These are phyloP conservation scores for Nixonia krombeini DNA, from an alignment of 1,140 invertebrate species.

Conservation along the genomic window DNA sequence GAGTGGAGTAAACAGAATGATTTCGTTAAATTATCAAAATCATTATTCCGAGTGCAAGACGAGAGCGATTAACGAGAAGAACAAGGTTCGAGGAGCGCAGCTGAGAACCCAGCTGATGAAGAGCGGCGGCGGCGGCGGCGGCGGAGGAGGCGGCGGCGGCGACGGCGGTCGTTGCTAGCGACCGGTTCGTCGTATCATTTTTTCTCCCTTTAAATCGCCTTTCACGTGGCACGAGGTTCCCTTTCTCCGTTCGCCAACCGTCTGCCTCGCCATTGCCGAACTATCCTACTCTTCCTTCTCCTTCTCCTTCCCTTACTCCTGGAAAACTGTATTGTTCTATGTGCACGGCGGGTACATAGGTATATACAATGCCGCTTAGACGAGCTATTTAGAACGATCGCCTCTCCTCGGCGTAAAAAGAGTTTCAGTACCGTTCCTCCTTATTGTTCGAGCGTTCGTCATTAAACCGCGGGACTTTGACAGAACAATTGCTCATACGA, in stretches of 20 bases:
- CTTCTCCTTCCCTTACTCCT: conserved; percentile 28
- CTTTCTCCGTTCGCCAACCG: conserved; percentile 18
- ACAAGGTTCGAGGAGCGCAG: conserved; percentile 27
- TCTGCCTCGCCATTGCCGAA: conserved; percentile 3
- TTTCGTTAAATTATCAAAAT: too few relatives aligned
- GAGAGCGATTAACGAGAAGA: too few relatives aligned
- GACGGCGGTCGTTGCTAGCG: conserved; percentile 19
- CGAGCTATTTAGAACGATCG: conserved; percentile 36
- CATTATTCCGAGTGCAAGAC: too few relatives aligned
- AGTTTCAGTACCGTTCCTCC: conserved; percentile 40
- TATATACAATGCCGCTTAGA: too few relatives aligned
- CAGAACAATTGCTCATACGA: conserved; percentile 43
- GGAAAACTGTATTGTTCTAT: conserved; percentile 56
- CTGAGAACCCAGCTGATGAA: conserved; percentile 61
- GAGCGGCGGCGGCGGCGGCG: conserved; percentile 34
- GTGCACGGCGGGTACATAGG: conserved; percentile 27
- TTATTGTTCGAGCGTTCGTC: conserved; percentile 42
- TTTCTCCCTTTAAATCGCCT: conserved; percentile 57
- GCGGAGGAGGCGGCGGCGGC: conserved; percentile 1
- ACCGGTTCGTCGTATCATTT: conserved; percentile 59
- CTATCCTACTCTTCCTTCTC: conserved; percentile 12
- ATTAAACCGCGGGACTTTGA: conserved; percentile 35
- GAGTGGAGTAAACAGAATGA: too few relatives aligned
- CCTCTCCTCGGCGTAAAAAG: conserved; percentile 25
- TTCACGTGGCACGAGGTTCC: conserved; percentile 52